A percentile compares a stretch with the other conserved stretches of the same genome.
phyloP scores from a whole-genome alignment of 2,888 invertebrate genomes.

The Drosophila nr. fundita region DNA sequence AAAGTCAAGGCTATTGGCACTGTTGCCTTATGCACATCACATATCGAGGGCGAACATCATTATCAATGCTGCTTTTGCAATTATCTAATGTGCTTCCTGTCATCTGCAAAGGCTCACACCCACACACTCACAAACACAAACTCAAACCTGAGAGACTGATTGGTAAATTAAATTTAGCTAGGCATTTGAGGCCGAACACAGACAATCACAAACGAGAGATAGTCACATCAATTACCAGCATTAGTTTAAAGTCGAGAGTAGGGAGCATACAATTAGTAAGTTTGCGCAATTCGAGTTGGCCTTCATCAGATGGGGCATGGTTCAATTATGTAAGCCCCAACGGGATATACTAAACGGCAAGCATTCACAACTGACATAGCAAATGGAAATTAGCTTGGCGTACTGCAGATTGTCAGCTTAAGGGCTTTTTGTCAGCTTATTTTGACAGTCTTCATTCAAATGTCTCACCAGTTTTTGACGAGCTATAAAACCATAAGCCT shows the following conservation, averaged over 20 bases:
- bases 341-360: constrained; percentile 11
- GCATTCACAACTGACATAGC: constrained; percentile 30
- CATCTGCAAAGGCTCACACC: constrained; percentile 16
- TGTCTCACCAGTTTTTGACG: constrained; percentile 42
- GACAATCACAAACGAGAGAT: constrained; percentile 70
- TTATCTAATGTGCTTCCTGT: constrained; percentile 56
- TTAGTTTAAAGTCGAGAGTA: constrained; percentile 67
- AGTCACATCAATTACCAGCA: constrained; percentile 73
- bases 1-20: constrained; percentile 64
- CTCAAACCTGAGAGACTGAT: constrained; percentile 39
- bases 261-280: constrained; percentile 40
- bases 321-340: constrained; percentile 45
- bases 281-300: constrained; percentile 23
- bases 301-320: constrained; percentile 14
- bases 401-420: constrained; percentile 22
- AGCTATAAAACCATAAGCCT: constrained; percentile 42
- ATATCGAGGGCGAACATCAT: constrained; percentile 24
- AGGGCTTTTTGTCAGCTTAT: constrained; percentile 52
- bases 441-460: constrained; percentile 65
- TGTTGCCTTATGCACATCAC: not conserved
- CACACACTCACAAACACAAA: not conserved
- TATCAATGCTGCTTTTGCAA: constrained; percentile 51
- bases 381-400: constrained; percentile 2
- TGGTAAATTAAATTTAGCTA: constrained; percentile 71
- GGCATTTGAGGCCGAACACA: constrained; percentile 26